Conservation (phyloP, 2,888 invertebrate species). For the Smittia sp. region DNA sequence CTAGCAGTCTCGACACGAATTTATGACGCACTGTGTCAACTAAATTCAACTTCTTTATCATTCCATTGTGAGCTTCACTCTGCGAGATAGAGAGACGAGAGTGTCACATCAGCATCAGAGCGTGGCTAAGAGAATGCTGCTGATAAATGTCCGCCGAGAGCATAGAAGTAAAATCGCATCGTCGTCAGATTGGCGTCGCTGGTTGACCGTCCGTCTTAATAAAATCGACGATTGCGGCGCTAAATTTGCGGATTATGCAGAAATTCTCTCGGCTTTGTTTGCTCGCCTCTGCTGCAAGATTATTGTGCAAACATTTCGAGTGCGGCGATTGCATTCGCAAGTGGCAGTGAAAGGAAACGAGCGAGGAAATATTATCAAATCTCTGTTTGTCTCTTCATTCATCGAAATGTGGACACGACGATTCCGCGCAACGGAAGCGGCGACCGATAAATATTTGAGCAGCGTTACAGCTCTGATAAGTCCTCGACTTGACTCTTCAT, state of each 20-base stretch:
- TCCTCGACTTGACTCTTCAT: not conserved
- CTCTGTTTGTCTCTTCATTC: slow-evolving; percentile 5
- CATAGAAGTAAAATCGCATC: not conserved
- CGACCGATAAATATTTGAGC: slow-evolving; percentile 36
- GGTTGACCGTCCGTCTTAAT: slow-evolving; percentile 21
- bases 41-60: slow-evolving; percentile 18
- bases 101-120: not conserved
- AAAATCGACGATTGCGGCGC: slow-evolving; percentile 27
- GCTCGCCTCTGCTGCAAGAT: not conserved
- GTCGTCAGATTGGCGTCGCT: slow-evolving; percentile 28
- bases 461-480: slow-evolving; percentile 1
- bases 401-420: not conserved
- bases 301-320: slow-evolving; percentile 13
- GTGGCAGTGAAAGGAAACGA: slow-evolving; percentile 33
- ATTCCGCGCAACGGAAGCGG: slow-evolving; percentile 22
- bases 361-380: slow-evolving; percentile 14
- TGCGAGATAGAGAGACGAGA: not conserved
- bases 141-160: slow-evolving; percentile 8
- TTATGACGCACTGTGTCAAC: slow-evolving; percentile 8
- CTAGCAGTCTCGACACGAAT: not conserved
- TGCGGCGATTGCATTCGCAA: slow-evolving; percentile 5
- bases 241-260: slow-evolving; percentile 10
- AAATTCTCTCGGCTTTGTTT: not conserved
- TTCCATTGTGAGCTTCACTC: not conserved
- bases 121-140: not conserved